Conservation (phyloP, 2,888 invertebrate genomes). For the Pseudeuparius sepicola region DNA sequence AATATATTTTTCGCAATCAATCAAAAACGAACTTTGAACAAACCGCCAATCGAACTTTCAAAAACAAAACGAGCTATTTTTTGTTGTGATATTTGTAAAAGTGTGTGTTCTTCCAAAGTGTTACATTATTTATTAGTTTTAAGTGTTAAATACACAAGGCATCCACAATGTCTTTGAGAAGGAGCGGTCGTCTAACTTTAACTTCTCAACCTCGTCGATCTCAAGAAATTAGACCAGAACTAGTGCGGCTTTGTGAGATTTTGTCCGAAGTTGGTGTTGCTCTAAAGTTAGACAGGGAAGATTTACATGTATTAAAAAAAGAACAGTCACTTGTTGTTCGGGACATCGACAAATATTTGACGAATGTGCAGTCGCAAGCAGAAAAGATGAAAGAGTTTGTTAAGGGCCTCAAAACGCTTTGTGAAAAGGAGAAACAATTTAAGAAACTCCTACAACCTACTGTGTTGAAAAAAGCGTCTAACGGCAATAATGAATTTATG, state of each 20-base stretch:
- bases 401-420: conserved; percentile 38
- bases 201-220: too few relatives aligned
- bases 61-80: too few relatives aligned
- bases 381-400: conserved; percentile 46
- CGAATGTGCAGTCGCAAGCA: conserved; percentile 14
- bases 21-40: too few relatives aligned
- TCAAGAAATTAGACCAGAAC: too few relatives aligned
- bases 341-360: conserved; percentile 30
- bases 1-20: too few relatives aligned
- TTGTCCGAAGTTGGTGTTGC: conserved; percentile 27
- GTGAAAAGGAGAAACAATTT: conserved; percentile 31
- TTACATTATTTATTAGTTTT: too few relatives aligned
- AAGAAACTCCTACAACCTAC: conserved; percentile 34
- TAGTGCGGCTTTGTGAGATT: conserved; percentile 12
- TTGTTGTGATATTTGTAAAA: too few relatives aligned
- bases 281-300: conserved; percentile 24
- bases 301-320: conserved; percentile 29
- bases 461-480: conserved; percentile 27
- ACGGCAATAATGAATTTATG: conserved; percentile 17
- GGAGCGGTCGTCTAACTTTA: too few relatives aligned
- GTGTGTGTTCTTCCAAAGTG: too few relatives aligned
- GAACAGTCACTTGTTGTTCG: conserved; percentile 35
- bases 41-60: too few relatives aligned
- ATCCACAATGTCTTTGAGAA: too few relatives aligned
- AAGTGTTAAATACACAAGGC: too few relatives aligned